phyloP scores from a whole-genome alignment of 2,113 vertebrate species.

The Spea bombifrons region DNA sequence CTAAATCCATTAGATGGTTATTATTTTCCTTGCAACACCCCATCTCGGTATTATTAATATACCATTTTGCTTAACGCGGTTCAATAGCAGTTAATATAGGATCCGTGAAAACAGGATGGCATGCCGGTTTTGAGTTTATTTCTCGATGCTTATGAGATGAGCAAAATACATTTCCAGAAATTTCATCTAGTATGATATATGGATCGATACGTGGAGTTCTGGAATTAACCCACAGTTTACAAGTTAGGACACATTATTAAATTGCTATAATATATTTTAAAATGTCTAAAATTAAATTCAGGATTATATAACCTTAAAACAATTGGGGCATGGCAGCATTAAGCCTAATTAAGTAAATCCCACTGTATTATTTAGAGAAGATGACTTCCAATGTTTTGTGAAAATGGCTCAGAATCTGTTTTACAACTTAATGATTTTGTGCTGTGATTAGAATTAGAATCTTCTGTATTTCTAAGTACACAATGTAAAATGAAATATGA shows the following conservation, averaged over 20 bases:
- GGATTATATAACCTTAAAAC: too few species aligned
- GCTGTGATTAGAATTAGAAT: too few species aligned
- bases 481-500: too few species aligned
- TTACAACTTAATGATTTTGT: too few species aligned
- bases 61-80: not conserved
- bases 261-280: not conserved
- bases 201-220: slow-evolving; percentile 8
- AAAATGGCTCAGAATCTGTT: too few species aligned
- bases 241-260: not conserved
- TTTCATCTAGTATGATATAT: not conserved
- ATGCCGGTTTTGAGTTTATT: not conserved
- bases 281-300: too few species aligned
- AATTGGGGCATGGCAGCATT: too few species aligned
- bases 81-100: not conserved
- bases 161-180: not conserved
- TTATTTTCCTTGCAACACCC: not conserved
- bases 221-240: not conserved
- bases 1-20: not conserved
- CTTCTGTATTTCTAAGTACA: too few species aligned
- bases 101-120: not conserved
- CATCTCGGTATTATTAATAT: not conserved
- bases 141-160: not conserved
- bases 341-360: too few species aligned
- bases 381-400: too few species aligned
- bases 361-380: too few species aligned